A percentile compares a stretch with the other conserved stretches of the same genome.
Evolutionary conservation across 2,113 vertebrate species (phyloP).

Genomic region (Poeciliopsis prolifica): DNA sequence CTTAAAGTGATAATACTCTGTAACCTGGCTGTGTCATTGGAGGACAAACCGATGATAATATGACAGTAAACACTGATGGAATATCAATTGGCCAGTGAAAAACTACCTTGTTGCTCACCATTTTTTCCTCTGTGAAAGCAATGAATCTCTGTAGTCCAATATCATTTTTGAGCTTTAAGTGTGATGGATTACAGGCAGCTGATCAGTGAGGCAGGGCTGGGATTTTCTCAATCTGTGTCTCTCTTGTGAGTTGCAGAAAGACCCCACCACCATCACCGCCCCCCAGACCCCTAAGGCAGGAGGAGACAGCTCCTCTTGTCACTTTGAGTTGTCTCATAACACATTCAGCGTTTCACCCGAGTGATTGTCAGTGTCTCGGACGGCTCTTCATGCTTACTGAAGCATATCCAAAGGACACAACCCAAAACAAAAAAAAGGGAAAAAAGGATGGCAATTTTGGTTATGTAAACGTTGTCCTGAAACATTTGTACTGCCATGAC

Average conservation of each 20-base stretch:
- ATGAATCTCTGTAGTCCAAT: conserved; percentile 56
- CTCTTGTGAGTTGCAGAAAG: conserved; percentile 36
- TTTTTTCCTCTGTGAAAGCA: conserved; percentile 19
- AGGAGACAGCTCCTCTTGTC: conserved; percentile 40
- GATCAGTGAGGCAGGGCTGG: conserved; percentile 47
- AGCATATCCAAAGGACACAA: conserved; percentile 39
- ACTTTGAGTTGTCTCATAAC: conserved; percentile 45
- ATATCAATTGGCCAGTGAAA: conserved; percentile 15
- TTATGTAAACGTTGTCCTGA: conserved; percentile 13
- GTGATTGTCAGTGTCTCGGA: conserved; percentile 48
- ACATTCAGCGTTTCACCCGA: conserved; percentile 29
- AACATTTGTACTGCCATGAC: not conserved
- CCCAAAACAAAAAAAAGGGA: not conserved
- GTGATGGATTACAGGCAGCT: conserved; percentile 69
- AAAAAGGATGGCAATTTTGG: conserved; percentile 11
- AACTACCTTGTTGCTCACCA: conserved; percentile 16
- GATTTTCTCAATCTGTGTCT: conserved; percentile 18
- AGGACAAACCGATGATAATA: conserved; percentile 28
- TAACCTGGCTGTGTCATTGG: conserved; percentile 42
- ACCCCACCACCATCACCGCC: not conserved
- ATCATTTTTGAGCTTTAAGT: conserved; percentile 60
- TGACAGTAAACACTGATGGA: conserved; percentile 32
- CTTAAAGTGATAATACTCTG: conserved; percentile 26
- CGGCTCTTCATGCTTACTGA: conserved; percentile 39
- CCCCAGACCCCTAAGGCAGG: not conserved